Base-by-base conservation (phyloP, 1,140 invertebrate genomes). In the Dreissena rostriformis region DNA sequence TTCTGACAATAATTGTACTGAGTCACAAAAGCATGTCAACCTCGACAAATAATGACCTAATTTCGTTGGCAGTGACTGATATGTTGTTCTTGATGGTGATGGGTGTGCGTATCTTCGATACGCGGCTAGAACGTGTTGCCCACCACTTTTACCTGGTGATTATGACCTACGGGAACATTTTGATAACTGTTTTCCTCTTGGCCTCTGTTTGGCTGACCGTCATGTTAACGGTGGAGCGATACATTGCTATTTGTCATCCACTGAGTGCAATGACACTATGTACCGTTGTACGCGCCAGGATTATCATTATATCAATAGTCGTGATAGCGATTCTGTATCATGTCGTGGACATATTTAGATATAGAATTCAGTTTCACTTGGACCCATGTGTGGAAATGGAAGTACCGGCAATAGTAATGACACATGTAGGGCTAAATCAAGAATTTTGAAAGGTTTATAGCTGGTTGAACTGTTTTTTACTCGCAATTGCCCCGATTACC, bases 161-260 rank as follows among this genome's bases (percentile, higher is more conserved):
- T n/a, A 79, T 84, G 67, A 71, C 49, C 1, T 87, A 86, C 26
- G 74, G 82, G 10, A 53, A 78, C 11, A 90, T 92, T 65, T 87
- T 93, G 65, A 17, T 91, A 28, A 71, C 89, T 53, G 86, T 86
- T 19, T 90, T 90, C 63, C 80, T 89, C 1, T 39, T 90, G 28
- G 95, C 95, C 52, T 96, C 96, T 29, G 95, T 96, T 67, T 96
- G 96, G 96, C 92, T 97, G 78, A 96, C 96, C 6, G 96, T 96
- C 2, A 95, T 96, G 75, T 96, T 97, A 87, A 96, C 96, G 12
- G 94, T 96, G 66, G 96, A 97, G 93, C 93, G 96, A 61, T 97
- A 96, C 94, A 96, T 97, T 81, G 96, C 96, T 52, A 96, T 97
- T 53, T 96, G 96, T 86, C 95, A 96, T 93, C 96, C 96, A 26